A percentile compares a stretch with the other conserved stretches of the same genome.
phyloP scores from a whole-genome alignment of 2,888 invertebrate species.

The Andricus curvator region DNA sequence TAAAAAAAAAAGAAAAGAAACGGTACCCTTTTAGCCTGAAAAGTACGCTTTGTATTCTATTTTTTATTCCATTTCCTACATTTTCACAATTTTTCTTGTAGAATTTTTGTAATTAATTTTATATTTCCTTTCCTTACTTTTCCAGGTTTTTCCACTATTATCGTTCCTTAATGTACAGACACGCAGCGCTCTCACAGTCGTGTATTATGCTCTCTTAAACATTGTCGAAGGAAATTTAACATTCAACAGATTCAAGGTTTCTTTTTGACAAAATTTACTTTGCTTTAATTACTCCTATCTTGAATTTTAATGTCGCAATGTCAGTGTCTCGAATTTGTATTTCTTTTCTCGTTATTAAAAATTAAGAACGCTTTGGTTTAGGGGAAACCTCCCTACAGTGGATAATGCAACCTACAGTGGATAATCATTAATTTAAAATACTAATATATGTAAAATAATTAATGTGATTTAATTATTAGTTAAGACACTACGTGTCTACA shows the following conservation, averaged over 20 bases:
- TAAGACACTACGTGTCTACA: too few relatives aligned
- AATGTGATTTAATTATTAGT: too few relatives aligned
- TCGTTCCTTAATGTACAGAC: slow-evolving; percentile 73
- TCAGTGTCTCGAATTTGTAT: not conserved
- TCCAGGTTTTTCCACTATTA: slow-evolving; percentile 76
- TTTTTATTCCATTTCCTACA: not conserved
- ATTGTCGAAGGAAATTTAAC: slow-evolving; percentile 67
- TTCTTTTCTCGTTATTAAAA: not conserved
- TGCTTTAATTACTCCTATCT: not conserved
- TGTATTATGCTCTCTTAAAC: slow-evolving; percentile 70
- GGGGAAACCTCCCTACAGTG: too few relatives aligned
- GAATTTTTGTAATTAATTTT: not conserved
- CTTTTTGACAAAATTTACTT: slow-evolving; percentile 40
- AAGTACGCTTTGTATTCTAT: too few relatives aligned
- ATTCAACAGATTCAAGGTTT: slow-evolving; percentile 73
- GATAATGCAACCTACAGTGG: too few relatives aligned
- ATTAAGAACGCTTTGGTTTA: not conserved
- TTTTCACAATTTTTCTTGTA: not conserved
- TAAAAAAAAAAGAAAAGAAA: too few relatives aligned
- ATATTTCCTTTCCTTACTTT: slow-evolving; percentile 9
- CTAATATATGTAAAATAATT: too few relatives aligned
- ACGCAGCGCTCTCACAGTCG: slow-evolving; percentile 68
- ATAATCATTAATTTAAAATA: too few relatives aligned
- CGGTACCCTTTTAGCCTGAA: too few relatives aligned
- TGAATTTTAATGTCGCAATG: not conserved